Evolutionary conservation across 2,888 invertebrate species (phyloP).

Genomic region (Ophion costatus): DNA sequence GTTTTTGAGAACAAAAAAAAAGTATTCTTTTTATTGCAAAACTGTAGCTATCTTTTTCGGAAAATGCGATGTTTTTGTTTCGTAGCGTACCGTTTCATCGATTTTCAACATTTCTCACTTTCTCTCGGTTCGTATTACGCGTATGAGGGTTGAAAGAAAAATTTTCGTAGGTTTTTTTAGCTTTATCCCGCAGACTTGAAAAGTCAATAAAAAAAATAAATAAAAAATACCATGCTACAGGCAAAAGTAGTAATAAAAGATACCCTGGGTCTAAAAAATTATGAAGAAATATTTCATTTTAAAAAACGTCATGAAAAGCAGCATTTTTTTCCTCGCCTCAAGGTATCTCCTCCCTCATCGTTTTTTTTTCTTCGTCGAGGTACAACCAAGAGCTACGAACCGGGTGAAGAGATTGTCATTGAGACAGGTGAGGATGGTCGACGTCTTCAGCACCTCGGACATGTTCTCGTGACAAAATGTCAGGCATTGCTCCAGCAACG

Average conservation of each 20-base stretch:
- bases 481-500: constrained; percentile 93
- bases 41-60: too few relatives aligned
- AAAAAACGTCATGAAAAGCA: neutral
- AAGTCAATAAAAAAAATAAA: too few relatives aligned
- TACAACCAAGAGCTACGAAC: constrained; percentile 68
- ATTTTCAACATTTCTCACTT: neutral
- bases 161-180: too few relatives aligned
- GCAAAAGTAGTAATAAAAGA: too few relatives aligned
- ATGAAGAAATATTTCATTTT: neutral
- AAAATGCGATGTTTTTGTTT: too few relatives aligned
- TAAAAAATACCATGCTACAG: too few relatives aligned
- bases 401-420: constrained; percentile 88
- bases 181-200: too few relatives aligned
- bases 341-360: neutral
- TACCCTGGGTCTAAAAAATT: too few relatives aligned
- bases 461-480: constrained; percentile 94
- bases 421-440: constrained; percentile 94
- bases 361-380: neutral
- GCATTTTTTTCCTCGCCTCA: too few relatives aligned
- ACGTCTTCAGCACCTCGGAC: constrained; percentile 93
- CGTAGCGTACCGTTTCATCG: neutral
- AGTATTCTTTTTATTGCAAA: neutral
- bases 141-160: too few relatives aligned
- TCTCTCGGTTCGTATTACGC: neutral
- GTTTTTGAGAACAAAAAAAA: neutral